Base-by-base conservation (phyloP, 2,113 vertebrate species). In the Chlorodrepanis virens region DNA sequence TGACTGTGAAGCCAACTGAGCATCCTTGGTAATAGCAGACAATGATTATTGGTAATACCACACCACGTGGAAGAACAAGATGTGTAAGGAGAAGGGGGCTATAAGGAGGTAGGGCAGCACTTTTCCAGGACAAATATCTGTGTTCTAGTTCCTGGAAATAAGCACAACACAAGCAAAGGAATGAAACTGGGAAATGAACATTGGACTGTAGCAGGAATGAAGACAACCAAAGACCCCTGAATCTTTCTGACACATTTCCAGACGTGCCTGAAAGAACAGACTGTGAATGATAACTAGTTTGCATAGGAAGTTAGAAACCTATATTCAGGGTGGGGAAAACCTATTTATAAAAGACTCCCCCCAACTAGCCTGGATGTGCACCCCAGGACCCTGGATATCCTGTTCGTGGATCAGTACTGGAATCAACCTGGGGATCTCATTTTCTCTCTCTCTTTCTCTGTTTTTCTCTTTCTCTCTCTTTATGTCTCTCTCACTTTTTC, bases 381-480 rank as follows among this genome's bases (percentile, higher is more conserved):
- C 5, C 21, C 37, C 31, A 50, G 31, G 61, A 42, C 13, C 14
- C 11, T 31, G 27, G 20, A 50, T 21, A 35, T 50, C 25, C 39
- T 37, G 7, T 33, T 18, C 7, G 13, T 57, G 29, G 8, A 25
- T 75, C 60, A 15, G 35, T 29, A 9, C 10, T 35, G 17, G 14
- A 67, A 42, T 7, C 35, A 67, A 49, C 25, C 11, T 37, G 3
- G 39, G 9, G 33, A 37, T 24, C 12, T 56, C 4, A 33, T 27
- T 33, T 8, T 21, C 16, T 45, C 40, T 42, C 2, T 40, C 3
- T 35, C 2, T 47, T 8, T 37, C 6, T 53, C 6, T 33, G 5
- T 33, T 4, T 37, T 5, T 14, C 3, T 37, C 5, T 60, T 4
- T 39, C 8, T 31, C 2, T 44, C 13, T 29, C 3, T 23, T 9